Conservation (phyloP, 2,888 invertebrate genomes). For the Busseola fusca region DNA sequence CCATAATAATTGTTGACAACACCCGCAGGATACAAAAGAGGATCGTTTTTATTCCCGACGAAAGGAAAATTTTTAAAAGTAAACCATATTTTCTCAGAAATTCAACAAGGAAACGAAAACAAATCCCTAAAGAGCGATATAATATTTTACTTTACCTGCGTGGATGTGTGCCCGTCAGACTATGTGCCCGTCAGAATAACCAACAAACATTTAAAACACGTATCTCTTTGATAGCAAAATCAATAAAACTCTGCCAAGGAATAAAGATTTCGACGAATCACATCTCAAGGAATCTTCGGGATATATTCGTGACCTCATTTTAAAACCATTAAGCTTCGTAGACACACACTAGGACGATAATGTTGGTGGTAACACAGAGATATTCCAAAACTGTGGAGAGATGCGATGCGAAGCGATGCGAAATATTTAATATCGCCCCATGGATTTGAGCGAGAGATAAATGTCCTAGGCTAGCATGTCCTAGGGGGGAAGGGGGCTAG, state of each 20-base stretch:
- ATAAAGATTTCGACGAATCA: slow-evolving; percentile 47
- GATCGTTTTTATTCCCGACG: slow-evolving; percentile 6
- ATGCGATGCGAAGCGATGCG: slow-evolving; percentile 49
- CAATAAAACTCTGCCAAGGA: slow-evolving; percentile 39
- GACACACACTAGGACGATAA: slow-evolving; percentile 40
- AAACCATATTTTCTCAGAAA: slow-evolving; percentile 22
- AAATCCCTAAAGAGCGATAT: slow-evolving; percentile 29
- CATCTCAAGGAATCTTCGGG: slow-evolving; percentile 26
- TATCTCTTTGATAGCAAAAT: slow-evolving; percentile 42
- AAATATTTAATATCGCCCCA: slow-evolving; percentile 70
- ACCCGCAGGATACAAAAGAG: slow-evolving; percentile 1
- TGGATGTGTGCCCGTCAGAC: slow-evolving; percentile 34
- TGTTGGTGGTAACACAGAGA: slow-evolving; percentile 47
- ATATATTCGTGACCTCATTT: slow-evolving; percentile 47
- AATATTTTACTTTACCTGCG: slow-evolving; percentile 38
- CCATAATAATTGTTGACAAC: neutral
- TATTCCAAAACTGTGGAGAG: slow-evolving; percentile 43
- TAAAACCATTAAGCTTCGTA: slow-evolving; percentile 42
- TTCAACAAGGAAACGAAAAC: slow-evolving; percentile 28
- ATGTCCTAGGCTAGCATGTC: slow-evolving; percentile 41
- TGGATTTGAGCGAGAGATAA: slow-evolving; percentile 60
- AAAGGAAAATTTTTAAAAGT: neutral
- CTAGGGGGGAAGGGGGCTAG: neutral
- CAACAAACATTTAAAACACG: slow-evolving; percentile 45
- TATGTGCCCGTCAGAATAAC: slow-evolving; percentile 41